Evolutionary conservation across 2,797 vertebrate genomes (phyloP), one percentile per base, ranked within the genome.

Genomic region (Peromyscus aztecus): DNA sequence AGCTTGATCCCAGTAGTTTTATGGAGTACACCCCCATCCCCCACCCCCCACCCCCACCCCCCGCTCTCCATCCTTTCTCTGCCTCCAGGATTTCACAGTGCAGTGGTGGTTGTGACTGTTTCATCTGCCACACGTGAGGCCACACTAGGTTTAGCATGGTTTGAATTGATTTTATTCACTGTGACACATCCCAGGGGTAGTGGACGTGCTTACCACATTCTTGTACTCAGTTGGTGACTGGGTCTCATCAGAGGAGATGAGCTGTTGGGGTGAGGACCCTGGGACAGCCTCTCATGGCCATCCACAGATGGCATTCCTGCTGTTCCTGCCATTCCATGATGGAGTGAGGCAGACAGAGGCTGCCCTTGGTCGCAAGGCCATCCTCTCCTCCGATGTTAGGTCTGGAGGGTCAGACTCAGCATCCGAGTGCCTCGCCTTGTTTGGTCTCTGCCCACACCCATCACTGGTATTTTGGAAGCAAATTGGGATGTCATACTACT

Each of bases 351-450:
- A 16, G 49, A 14, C 46, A n/a, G 63, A 59, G 19, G 11, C 69
- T 89, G 49, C 21, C 34, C 14, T 37, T 40, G 73, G 52, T 59
- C 1, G 1, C 49, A 21, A 29, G 31, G 12, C 37, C 21, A 7
- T 65, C 67, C 46, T 43, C 29, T 17, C 29, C 4, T 12, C 69
- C 0, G 5, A 43, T 24, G 9, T 34, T 4, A 13, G 31, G 34
- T 9, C 4, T 27, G 16, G 29, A 85, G 63, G 43, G 31, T 13
- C 21, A 46, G 77, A 21, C 65, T 31, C 55, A 14, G 5, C 49
- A 4, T 69, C 23, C 0, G 0, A 63, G 46, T 14, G 27, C 19
- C 57, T 21, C 4, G 1, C 71, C 6, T 4, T 12, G 1, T 80
- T 46, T 85, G 57, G 52, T 59, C 69, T 73, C 83, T 82, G 10